These are phyloP conservation scores for Hippoglossus stenolepis DNA, from an alignment of 2,113 vertebrate genomes.

Conservation along the genomic window DNA sequence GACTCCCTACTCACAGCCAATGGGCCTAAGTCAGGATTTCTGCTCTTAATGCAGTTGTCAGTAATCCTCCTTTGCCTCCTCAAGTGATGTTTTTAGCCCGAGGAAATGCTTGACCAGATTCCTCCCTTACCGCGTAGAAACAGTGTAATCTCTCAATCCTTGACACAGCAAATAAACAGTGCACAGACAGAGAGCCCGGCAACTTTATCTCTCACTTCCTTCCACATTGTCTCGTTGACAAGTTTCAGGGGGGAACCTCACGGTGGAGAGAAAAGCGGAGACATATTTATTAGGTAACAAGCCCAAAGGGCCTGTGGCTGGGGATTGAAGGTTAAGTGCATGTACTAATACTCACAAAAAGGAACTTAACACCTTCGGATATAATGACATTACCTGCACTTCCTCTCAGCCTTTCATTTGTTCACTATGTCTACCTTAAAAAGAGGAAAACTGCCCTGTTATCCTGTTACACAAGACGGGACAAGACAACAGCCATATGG, in stretches of 20 bases:
- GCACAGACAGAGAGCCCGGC: constrained; percentile 72
- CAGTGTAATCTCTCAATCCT: constrained; percentile 87
- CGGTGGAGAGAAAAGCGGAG: constrained; percentile 61
- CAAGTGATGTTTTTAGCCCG: constrained; percentile 79
- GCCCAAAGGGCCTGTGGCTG: constrained; percentile 65
- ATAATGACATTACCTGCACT: constrained; percentile 55
- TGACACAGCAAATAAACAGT: constrained; percentile 88
- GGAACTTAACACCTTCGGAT: constrained; percentile 72
- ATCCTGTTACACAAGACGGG: constrained; percentile 40
- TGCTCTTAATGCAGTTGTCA: constrained; percentile 79
- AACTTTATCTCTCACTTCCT: constrained; percentile 87
- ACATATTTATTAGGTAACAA: constrained; percentile 75
- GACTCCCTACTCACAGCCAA: constrained; percentile 67
- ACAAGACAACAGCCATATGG: constrained; percentile 7
- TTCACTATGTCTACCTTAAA: constrained; percentile 12
- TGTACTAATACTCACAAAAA: constrained; percentile 72
- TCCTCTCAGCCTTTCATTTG: constrained; percentile 61
- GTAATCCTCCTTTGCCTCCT: constrained; percentile 75
- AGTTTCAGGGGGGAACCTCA: constrained; percentile 68
- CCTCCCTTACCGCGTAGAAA: constrained; percentile 78
- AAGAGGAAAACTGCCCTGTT: constrained; percentile 4
- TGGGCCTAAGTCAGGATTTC: constrained; percentile 72
- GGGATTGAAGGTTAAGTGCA: constrained; percentile 81
- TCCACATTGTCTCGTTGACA: constrained; percentile 83
- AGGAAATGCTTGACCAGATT: constrained; percentile 84